A percentile compares a stretch with the other conserved stretches of the same genome.
Evolutionary conservation across 2,888 invertebrate genomes (phyloP).

Genomic region (Cataglyphis rosenhaueri): DNA sequence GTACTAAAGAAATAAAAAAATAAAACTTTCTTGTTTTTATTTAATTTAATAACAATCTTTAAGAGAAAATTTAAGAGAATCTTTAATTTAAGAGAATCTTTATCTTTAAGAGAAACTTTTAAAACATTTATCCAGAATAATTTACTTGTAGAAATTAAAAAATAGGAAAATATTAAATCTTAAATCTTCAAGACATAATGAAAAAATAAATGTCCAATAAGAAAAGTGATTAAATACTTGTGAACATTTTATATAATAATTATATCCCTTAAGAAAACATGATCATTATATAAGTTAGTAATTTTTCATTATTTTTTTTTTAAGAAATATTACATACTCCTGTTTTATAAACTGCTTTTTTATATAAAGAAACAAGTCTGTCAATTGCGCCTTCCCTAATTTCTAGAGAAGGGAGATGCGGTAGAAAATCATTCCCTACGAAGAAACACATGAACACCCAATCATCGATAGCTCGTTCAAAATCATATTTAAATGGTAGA

Average conservation of each 20-base stretch:
- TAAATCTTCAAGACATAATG: neutral
- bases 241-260: neutral
- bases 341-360: conserved; percentile 97
- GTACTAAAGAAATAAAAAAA: neutral
- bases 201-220: neutral
- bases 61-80: neutral
- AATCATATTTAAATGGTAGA: conserved; percentile 96
- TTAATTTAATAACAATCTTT: neutral
- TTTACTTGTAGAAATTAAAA: neutral
- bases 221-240: neutral
- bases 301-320: neutral
- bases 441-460: conserved; percentile 99
- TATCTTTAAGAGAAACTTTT: neutral
- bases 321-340: conserved; percentile 87
- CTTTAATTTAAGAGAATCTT: too few relatives aligned
- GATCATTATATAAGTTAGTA: conserved; percentile 19
- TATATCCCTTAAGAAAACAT: neutral
- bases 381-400: conserved; percentile 99
- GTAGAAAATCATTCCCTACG: conserved; percentile 99
- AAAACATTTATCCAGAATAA: neutral
- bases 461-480: conserved; percentile 98
- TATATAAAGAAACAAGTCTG: conserved; percentile 96
- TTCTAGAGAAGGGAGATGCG: conserved; percentile 98
- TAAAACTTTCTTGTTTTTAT: neutral
- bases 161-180: neutral